Evolutionary conservation across 53 echinoderm and acorn worm species (phyloP), one percentile per base, ranked within the genome.

Genomic region (Holothuria scabra): DNA sequence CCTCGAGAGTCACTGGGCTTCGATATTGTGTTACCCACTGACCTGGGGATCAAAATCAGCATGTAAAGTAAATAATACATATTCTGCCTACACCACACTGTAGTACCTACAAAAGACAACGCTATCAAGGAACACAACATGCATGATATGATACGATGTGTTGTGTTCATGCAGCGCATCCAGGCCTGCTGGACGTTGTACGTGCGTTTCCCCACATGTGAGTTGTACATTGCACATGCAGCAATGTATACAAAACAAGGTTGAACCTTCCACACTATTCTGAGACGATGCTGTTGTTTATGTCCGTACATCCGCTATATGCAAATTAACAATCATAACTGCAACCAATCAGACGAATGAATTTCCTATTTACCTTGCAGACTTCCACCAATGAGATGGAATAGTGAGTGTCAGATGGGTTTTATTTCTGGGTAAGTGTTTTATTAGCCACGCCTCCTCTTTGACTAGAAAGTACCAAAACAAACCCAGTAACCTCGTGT

Each of bases 231-330:
- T n/a, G n/a, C 61, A 3, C 61, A 64, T 64, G 14, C 23, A 28
- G 21, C 64, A 22, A 7, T 64, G 64, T 19, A 63, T 19, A 19
- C 25, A 24, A 64, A 5, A 0, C 64, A 28, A 2, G 35, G 6
- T 41, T 8, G 41, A n/a, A n/a, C n/a, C n/a, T n/a, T n/a, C n/a
- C n/a, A n/a, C n/a, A n/a, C n/a, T 22, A 64, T 26, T 26, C 64
- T 10, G 26, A 13, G 26, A 64, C 64, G 14, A 52, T 52, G 52
- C 64, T 12, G 64, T 8, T 64, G 26, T 26, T 78, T 58, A 57
- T 78, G 78, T 31, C 31, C 29, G 78, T 78, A 56, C 58, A 78
- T 78, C 78, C 78, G 78, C 78, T 78, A 28, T 56, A 78, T 78
- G 78, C 78, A 78, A 78, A 78, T 78, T 32, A 28, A 10, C 28